These are phyloP conservation scores for Gymnocephalus cernua DNA, from an alignment of 2,113 vertebrate species.

Conservation along the genomic window DNA sequence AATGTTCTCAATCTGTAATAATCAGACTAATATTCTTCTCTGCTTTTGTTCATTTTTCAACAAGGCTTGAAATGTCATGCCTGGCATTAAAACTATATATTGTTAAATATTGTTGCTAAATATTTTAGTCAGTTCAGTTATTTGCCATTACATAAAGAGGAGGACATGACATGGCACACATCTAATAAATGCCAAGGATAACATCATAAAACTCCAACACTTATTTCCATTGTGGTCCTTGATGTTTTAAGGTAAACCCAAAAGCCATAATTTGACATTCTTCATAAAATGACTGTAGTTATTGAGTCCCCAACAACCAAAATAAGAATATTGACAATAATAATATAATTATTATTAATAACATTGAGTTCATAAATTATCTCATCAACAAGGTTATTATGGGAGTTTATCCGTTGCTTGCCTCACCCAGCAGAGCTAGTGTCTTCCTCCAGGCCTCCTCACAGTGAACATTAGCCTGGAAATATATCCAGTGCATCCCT, in stretches of 20 bases:
- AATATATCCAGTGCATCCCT: constrained; percentile 21
- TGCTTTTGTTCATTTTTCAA: background rate
- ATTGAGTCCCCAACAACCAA: background rate
- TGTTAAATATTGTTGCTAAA: background rate
- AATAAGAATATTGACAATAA: background rate
- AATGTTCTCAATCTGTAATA: background rate
- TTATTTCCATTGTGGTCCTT: background rate
- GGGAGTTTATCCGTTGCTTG: background rate
- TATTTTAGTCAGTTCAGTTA: background rate
- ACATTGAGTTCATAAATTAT: background rate
- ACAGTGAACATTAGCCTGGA: constrained; percentile 44
- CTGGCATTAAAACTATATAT: background rate
- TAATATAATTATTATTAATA: background rate
- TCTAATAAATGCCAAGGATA: background rate
- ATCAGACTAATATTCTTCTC: background rate
- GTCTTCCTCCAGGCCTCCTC: constrained; percentile 8
- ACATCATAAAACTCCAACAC: background rate
- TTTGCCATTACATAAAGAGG: no score
- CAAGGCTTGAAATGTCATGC: background rate
- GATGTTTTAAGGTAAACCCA: background rate
- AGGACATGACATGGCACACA: background rate
- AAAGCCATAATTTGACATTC: background rate
- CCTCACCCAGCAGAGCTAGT: background rate
- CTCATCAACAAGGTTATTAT: background rate
- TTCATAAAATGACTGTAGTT: background rate